Base-by-base conservation (phyloP, 2,797 vertebrate genomes). In the Bryconaethiops microstoma region DNA sequence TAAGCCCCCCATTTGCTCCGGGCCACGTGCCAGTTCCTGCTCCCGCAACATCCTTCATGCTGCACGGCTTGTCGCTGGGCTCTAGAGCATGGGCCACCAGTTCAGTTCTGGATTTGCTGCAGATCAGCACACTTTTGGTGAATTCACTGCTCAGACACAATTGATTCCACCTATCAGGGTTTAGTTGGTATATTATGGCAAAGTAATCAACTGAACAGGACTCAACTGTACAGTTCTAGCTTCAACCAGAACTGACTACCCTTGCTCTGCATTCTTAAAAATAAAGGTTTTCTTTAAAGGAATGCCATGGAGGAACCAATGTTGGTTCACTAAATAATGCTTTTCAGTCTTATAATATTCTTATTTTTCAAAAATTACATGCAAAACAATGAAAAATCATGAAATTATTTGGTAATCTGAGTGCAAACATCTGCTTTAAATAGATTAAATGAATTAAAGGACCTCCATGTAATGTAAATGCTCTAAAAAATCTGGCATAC, bases 1-100 rank as follows among this genome's bases (percentile, higher is more conserved):
- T 50, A 69, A 67, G 40, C 60, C 63, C 63, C 29, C 35, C 35
- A 65, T 65, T 63, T 16, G 60, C 65, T 68, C 40, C 10, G n/a
- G 39, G 68, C 45, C 45, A 23, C 12, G 42, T 48, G 68, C 16
- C 5, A 54, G 45, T 19, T 72, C 23, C 69, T 10, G 25, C 50
- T 54, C 14, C 12, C 7, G 7, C 48, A 1, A 39, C 23, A 35
- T 52, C 21, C 19, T 29, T 25, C 68, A 52, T 45, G 8, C 48
- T 25, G 48, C 21, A 52, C 3, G 5, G 45, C 68, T 48, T 68
- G 65, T 19, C 23, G 1, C 21, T 5, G 13, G 25, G 13, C 25
- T 35, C 25, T 35, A 29, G 25, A 52, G 13, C 1, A 35, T 5
- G 14, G 60, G 25, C 16, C 59, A 25, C 4, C 23, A 13, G 5